Evolutionary conservation across 2,888 invertebrate species (phyloP).

Genomic region (Euzophera pinguis): DNA sequence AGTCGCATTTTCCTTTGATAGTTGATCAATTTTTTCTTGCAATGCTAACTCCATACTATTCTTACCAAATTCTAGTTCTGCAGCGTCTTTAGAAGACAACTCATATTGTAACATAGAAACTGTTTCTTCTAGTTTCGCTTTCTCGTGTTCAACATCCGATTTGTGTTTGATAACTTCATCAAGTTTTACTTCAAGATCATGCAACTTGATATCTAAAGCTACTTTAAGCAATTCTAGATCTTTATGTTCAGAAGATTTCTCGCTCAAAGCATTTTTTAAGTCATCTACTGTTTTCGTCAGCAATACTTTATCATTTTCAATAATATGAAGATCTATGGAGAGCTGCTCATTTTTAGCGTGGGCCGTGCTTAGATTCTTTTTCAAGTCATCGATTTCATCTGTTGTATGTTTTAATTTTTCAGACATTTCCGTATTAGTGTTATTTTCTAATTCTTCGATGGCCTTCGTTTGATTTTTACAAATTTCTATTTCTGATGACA

Average conservation of each 20-base stretch:
- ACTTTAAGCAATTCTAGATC: conserved; percentile 42
- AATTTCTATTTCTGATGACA: conserved; percentile 64
- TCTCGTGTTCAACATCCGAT: conserved; percentile 40
- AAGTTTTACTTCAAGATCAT: conserved; percentile 42
- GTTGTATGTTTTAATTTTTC: conserved; percentile 46
- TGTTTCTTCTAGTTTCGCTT: conserved; percentile 36
- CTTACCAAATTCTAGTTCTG: conserved; percentile 26
- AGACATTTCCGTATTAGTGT: conserved; percentile 43
- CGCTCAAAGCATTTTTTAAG: conserved; percentile 50
- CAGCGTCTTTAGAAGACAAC: conserved; percentile 20
- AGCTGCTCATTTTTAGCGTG: conserved; percentile 70
- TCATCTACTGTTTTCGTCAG: conserved; percentile 66
- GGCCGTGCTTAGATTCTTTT: conserved; percentile 48
- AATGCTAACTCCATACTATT: conserved; percentile 24
- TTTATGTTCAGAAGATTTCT: conserved; percentile 39
- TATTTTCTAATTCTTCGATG: conserved; percentile 70
- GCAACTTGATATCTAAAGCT: conserved; percentile 52
- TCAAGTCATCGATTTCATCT: conserved; percentile 63
- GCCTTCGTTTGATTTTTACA: conserved; percentile 68
- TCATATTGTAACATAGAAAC: conserved; percentile 29
- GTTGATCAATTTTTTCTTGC: conserved; percentile 28
- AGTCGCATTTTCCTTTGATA: conserved; percentile 36
- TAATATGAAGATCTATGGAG: conserved; percentile 72
- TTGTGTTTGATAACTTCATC: conserved; percentile 38
- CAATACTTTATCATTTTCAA: conserved; percentile 74